Evolutionary conservation across 2,797 vertebrate species (phyloP).

Genomic region (Monodelphis domestica): DNA sequence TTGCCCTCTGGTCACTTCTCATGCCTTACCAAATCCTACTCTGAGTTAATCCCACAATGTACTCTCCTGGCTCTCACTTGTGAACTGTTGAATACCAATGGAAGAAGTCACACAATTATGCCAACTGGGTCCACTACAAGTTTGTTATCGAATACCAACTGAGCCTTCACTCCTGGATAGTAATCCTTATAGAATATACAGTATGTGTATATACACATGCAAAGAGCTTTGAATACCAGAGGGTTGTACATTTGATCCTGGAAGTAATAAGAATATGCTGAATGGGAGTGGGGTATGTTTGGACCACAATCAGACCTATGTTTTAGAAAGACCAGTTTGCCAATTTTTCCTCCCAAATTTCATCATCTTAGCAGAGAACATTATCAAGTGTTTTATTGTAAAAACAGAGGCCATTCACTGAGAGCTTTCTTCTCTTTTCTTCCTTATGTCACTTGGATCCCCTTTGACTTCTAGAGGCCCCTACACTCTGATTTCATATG

Average conservation of each 20-base stretch:
- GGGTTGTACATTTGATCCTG: background rate
- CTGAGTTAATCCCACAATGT: background rate
- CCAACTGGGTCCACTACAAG: background rate
- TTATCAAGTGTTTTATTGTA: background rate
- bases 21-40: background rate
- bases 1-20: background rate
- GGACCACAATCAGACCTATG: background rate
- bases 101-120: too few relatives aligned
- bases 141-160: background rate
- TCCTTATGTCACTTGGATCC: background rate
- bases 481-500: background rate
- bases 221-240: background rate
- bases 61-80: background rate
- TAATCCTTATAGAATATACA: too few relatives aligned
- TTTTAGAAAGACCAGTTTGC: background rate
- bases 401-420: background rate
- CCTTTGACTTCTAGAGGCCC: background rate
- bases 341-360: background rate
- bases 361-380: background rate
- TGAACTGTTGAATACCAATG: background rate
- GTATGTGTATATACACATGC: background rate
- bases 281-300: background rate
- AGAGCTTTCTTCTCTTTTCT: background rate
- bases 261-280: background rate
- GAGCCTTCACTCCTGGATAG: background rate